These are phyloP conservation scores for Platycnemis pennipes DNA, from an alignment of 2,888 invertebrate species.

Conservation along the genomic window DNA sequence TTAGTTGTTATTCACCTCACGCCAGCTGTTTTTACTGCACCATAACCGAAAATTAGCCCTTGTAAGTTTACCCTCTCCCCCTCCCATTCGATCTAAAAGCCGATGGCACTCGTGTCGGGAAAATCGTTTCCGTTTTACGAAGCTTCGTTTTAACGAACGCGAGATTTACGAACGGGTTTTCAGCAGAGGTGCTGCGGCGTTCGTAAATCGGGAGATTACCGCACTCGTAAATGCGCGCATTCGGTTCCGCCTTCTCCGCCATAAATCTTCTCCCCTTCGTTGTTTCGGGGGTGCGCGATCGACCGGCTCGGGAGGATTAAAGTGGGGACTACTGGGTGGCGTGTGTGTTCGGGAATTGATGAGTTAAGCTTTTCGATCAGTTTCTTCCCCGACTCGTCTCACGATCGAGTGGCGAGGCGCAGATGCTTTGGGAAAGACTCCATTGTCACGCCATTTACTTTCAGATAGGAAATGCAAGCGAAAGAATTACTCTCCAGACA, in stretches of 20 bases:
- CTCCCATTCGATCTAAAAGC: background rate
- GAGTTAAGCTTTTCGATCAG: background rate
- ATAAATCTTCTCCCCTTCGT: background rate
- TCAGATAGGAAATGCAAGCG: no score
- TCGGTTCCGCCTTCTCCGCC: background rate
- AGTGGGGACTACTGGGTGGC: background rate
- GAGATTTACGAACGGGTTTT: conserved; percentile 4
- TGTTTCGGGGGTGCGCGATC: background rate
- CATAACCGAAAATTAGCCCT: conserved; percentile 36
- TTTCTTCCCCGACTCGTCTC: background rate
- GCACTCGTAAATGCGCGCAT: conserved; percentile 15
- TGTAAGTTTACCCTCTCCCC: background rate
- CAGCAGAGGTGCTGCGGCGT: background rate
- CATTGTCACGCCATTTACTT: background rate
- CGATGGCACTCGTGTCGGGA: background rate
- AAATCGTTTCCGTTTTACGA: background rate
- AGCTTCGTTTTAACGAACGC: conserved; percentile 7
- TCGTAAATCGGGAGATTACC: conserved; percentile 32
- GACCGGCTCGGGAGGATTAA: background rate
- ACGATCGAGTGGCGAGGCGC: background rate
- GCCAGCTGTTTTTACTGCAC: background rate
- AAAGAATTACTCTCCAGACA: no score
- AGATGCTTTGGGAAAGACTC: background rate
- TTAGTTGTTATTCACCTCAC: background rate
- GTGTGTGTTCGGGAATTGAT: background rate